Conservation (phyloP, 1,140 invertebrate genomes). For the Eciton burchellii region DNA sequence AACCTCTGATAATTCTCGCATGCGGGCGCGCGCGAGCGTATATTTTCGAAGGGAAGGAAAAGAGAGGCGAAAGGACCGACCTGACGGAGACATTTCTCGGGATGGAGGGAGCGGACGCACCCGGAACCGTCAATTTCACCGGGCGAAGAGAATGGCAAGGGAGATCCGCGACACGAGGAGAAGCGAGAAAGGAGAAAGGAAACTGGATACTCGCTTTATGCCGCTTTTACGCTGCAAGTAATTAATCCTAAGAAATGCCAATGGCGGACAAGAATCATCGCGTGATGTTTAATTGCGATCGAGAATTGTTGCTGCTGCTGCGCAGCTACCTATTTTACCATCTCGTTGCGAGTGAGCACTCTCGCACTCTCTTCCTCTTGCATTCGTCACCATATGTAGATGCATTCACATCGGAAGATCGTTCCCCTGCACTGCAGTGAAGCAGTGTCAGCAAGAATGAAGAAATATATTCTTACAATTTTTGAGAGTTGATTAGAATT, state of each 20-base stretch:
- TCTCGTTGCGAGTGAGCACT: not conserved
- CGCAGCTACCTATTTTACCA: constrained; percentile 3
- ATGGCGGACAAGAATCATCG: constrained; percentile 2
- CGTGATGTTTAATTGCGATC: constrained; percentile 23
- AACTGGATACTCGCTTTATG: constrained; percentile 52
- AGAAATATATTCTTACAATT: too few species aligned
- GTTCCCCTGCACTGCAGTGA: too few species aligned
- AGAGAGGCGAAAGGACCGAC: constrained; percentile 60
- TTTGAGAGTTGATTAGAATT: too few species aligned
- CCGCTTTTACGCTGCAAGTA: constrained; percentile 30
- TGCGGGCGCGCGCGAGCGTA: constrained; percentile 12
- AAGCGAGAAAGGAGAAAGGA: constrained; percentile 65
- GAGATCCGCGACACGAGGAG: constrained; percentile 64
- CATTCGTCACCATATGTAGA: not conserved
- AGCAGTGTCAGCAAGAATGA: too few species aligned
- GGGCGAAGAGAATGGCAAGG: constrained; percentile 64
- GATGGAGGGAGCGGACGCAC: constrained; percentile 55
- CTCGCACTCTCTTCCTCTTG: not conserved
- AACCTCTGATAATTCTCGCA: constrained; percentile 43
- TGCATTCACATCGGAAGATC: not conserved
- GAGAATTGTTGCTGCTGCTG: not conserved
- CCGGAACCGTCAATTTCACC: constrained; percentile 74
- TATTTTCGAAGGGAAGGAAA: constrained; percentile 68
- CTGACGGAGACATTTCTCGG: constrained; percentile 9
- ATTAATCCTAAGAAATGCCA: constrained; percentile 36